Conservation (phyloP, 2,888 invertebrate genomes). For the Liodrosophila aerea region DNA sequence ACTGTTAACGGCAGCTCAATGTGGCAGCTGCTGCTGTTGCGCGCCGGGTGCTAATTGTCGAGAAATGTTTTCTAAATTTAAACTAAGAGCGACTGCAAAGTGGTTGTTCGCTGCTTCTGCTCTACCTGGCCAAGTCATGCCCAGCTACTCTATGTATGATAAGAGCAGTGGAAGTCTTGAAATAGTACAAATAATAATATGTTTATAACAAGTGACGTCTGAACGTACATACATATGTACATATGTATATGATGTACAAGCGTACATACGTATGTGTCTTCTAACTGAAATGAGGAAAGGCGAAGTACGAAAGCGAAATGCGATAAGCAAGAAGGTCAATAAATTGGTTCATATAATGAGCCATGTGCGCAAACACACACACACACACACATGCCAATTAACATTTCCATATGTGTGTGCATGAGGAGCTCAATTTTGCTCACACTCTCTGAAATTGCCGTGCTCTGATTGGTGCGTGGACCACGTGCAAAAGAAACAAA, state of each 20-base stretch:
- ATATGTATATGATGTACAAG: no score
- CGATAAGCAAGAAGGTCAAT: slow-evolving; percentile 74
- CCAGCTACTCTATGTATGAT: slow-evolving; percentile 30
- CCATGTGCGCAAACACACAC: slow-evolving; percentile 34
- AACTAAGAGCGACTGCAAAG: slow-evolving; percentile 23
- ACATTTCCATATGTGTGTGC: slow-evolving; percentile 23
- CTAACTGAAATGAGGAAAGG: slow-evolving; percentile 35
- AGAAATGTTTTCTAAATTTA: slow-evolving; percentile 30
- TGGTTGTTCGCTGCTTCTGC: slow-evolving; percentile 22
- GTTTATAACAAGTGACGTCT: slow-evolving; percentile 41
- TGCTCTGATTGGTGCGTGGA: slow-evolving; percentile 34
- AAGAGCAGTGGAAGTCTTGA: slow-evolving; percentile 33
- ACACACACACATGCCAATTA: slow-evolving; percentile 11
- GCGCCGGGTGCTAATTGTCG: slow-evolving; percentile 41
- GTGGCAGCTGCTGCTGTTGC: slow-evolving; percentile 20
- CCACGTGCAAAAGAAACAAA: slow-evolving; percentile 36
- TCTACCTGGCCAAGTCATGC: slow-evolving; percentile 12
- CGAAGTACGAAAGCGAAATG: slow-evolving; percentile 50
- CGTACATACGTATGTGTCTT: slow-evolving; percentile 15
- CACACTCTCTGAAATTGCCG: slow-evolving; percentile 7
- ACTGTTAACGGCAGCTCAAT: no score
- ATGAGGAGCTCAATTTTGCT: slow-evolving; percentile 14
- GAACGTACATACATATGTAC: slow-evolving; percentile 6
- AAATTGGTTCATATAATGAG: slow-evolving; percentile 63
- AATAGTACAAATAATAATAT: slow-evolving; percentile 6